Evolutionary conservation across 1,140 invertebrate species (phyloP), one percentile per base, ranked within the genome.

Genomic region (Drosophila triauraria): DNA sequence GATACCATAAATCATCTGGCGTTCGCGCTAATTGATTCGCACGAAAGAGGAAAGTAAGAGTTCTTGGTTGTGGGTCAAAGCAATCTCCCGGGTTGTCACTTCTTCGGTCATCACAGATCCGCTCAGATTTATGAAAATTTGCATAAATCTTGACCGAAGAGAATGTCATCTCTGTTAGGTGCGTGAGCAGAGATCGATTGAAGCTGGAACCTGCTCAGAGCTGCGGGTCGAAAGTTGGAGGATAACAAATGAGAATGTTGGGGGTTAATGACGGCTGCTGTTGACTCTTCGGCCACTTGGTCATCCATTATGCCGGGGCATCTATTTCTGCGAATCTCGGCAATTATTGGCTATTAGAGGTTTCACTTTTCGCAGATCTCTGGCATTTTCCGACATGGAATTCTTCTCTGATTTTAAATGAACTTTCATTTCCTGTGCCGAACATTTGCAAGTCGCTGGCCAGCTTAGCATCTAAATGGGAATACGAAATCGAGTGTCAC

Each of bases 61-160:
- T 80, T 88, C 51, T 83, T 63, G 62, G 69, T 65, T 80, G 80
- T 88, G 62, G 84, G 84, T 82, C 80, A 87, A 78, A 87, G 61
- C 76, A 83, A 75, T 87, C 82, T 10, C 54, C 64, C 46, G 70
- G 35, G 47, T 54, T 78, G 78, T 78, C 74, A 58, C 56, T 75
- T 77, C 47, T 43, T 35, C 42, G 68, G 44, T 17, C 47, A 51
- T 65, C 56, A 59, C 46, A 56, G 42, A 78, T 53, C 53, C 13
- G 40, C 17, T 20, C 51, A 62, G 50, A 64, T 82, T 82, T 79
- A 87, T 82, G 70, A 54, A 54, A 70, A 80, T 86, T 87, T 83
- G 72, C 80, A 78, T 75, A 67, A 40, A 80, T 70, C 54, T 68
- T 15, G 62, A 56, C 61, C 51, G 51, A 27, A 57, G 64, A 75